phyloP scores from a whole-genome alignment of 2,113 vertebrate species.

The Phodopus roborovskii region DNA sequence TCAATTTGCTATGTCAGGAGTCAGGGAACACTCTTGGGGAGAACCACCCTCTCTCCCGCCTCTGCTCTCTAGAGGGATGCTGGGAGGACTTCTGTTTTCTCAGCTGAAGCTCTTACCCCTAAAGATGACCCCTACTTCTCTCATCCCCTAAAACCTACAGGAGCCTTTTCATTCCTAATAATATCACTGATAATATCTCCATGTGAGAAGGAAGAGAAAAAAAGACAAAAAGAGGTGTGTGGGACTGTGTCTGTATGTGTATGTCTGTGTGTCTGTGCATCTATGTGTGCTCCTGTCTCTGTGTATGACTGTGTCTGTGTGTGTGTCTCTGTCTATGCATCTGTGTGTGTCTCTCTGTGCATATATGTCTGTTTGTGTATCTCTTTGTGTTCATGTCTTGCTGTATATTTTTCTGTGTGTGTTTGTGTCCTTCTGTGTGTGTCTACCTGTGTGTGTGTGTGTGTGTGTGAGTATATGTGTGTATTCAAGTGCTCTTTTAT shows the following conservation, averaged over 20 bases:
- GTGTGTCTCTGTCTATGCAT: background rate
- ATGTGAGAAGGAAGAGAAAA: slow-evolving; percentile 52
- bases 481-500: background rate
- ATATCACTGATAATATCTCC: slow-evolving; percentile 54
- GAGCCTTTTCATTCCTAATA: slow-evolving; percentile 48
- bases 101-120: background rate
- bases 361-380: background rate
- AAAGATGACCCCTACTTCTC: background rate
- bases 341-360: background rate
- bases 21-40: background rate
- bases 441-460: background rate
- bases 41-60: background rate
- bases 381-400: no score
- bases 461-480: background rate
- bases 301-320: background rate
- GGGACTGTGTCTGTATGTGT: background rate
- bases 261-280: background rate
- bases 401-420: background rate
- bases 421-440: background rate
- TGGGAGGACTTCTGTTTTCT: no score
- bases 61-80: background rate
- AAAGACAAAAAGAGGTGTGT: background rate
- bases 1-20: background rate
- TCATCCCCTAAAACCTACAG: background rate
- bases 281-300: background rate